Conservation (phyloP, 1,140 invertebrate species). For the Tribolium madens region DNA sequence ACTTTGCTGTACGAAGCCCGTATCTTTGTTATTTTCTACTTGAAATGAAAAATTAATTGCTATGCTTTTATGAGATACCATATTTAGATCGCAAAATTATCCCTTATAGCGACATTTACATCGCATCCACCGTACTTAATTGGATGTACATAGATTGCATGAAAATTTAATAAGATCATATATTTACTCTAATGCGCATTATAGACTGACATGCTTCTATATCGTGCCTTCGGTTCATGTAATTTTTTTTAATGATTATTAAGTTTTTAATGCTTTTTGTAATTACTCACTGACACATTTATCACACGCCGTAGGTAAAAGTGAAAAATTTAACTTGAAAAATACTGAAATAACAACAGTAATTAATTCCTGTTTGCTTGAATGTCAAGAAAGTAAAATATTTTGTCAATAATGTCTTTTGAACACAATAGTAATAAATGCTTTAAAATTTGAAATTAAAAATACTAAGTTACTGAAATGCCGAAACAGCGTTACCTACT, state of each 20-base stretch:
- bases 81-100: slow-evolving; percentile 22
- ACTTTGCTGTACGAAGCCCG: not conserved
- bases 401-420: not conserved
- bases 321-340: not conserved
- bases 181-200: not conserved
- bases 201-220: too few relatives aligned
- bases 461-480: not conserved
- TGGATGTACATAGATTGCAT: not conserved
- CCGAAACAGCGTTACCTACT: not conserved
- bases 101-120: slow-evolving; percentile 13
- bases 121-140: slow-evolving; percentile 3
- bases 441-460: not conserved
- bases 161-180: slow-evolving; percentile 10
- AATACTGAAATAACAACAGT: not conserved
- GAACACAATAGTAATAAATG: not conserved
- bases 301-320: not conserved
- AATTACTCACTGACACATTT: not conserved
- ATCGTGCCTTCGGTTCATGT: not conserved
- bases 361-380: not conserved
- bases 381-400: not conserved
- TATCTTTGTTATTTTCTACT: slow-evolving; percentile 7
- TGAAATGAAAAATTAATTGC: slow-evolving; percentile 18
- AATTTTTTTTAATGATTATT: not conserved
- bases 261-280: not conserved
- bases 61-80: slow-evolving; percentile 17